Base-by-base conservation (phyloP, 2,113 vertebrate genomes). In the Planiliza haematocheilus region DNA sequence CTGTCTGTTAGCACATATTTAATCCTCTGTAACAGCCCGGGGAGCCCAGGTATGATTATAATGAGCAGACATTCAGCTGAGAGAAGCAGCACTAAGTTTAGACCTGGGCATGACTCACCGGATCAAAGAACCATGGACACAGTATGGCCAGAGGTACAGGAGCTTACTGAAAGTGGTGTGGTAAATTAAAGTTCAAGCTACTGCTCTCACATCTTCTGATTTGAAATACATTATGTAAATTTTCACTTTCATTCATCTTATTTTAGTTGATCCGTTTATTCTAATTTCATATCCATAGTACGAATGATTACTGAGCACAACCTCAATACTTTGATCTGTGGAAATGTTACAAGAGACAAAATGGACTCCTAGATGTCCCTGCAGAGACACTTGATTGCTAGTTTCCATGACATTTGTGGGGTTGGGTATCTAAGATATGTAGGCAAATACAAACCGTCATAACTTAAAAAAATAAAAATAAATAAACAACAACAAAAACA, bases 31-130 rank as follows among this genome's bases (percentile, higher is more conserved):
- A 67, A 48, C 16, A 36, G 42, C 9, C 61, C 57, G 24, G 10
- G 62, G 66, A 49, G 39, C 56, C 49, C 75, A 77, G 78, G 60
- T 79, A 70, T 64, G 76, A 69, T 63, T 55, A 75, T 51, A 84
- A 77, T 8, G 20, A 79, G 67, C 39, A 56, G 42, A 43, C 52
- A 9, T 67, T 62, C 14, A 52, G 60, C 65, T 52, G 45, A 70
- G 59, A 38, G 70, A 61, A 37, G 58, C n/a, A 51, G 48, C 41
- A 45, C 59, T 43, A 56, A 14, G 58, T 81, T 61, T 77, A 60
- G 43, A 75, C 46, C 42, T 43, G 14, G 49, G 49, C 53, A 30
- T 52, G 78, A 66, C 50, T 77, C 65, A 58, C 57, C 42, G 46
- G 39, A 37, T 63, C 39, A 4, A n/a, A 55, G 38, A 57, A 69